phyloP scores from a whole-genome alignment of 2,113 vertebrate genomes.

The Isurus oxyrinchus region DNA sequence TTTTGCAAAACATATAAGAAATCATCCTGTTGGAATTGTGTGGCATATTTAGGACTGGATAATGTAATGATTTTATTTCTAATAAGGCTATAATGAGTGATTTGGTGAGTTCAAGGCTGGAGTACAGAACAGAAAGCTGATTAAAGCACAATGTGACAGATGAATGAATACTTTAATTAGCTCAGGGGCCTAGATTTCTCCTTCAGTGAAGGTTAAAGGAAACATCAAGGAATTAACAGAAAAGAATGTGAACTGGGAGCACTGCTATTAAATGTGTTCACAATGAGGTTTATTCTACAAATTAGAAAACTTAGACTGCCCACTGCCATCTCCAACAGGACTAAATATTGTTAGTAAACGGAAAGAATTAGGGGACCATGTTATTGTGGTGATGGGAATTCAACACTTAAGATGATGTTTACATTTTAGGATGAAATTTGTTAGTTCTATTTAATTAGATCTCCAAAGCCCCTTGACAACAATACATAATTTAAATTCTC shows the following conservation, averaged over 20 bases:
- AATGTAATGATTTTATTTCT: slow-evolving; percentile 32
- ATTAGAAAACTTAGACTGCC: background rate
- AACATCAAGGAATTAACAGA: slow-evolving; percentile 27
- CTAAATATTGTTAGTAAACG: background rate
- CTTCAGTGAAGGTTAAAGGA: slow-evolving; percentile 31
- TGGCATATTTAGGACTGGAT: background rate
- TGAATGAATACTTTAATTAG: slow-evolving; percentile 37
- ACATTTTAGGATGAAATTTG: background rate
- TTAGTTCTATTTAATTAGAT: background rate
- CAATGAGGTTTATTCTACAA: background rate
- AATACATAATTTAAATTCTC: background rate
- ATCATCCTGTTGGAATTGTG: background rate
- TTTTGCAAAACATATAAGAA: background rate
- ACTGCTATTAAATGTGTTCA: background rate
- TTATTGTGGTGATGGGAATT: background rate
- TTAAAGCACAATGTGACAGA: slow-evolving; percentile 30
- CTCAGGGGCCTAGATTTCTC: slow-evolving; percentile 22
- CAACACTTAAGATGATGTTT: background rate
- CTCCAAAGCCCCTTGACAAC: background rate
- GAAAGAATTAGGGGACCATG: background rate
- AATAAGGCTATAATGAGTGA: slow-evolving; percentile 32
- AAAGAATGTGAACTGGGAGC: background rate
- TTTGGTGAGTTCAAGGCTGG: background rate
- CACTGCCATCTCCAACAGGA: background rate
- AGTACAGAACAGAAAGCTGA: slow-evolving; percentile 21